Evolutionary conservation across 2,797 vertebrate genomes (phyloP).

Genomic region (Ispidina picta): DNA sequence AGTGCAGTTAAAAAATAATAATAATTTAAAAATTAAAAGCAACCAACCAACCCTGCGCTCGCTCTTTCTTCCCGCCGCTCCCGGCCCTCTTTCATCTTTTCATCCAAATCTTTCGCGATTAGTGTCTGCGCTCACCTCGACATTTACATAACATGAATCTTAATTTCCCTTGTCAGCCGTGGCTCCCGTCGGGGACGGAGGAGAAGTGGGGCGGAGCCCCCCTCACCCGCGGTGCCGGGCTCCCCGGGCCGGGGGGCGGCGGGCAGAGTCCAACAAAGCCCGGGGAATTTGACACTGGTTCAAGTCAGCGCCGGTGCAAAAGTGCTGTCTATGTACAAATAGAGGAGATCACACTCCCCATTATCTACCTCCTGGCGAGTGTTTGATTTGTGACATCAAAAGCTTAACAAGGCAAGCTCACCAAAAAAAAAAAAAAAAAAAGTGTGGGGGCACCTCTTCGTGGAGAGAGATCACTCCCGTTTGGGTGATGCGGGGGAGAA

Average conservation of each 20-base stretch:
- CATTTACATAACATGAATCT: neutral
- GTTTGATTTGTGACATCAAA: conserved; percentile 66
- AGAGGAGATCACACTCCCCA: conserved; percentile 62
- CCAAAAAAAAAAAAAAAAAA: too few relatives aligned
- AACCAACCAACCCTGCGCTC: neutral
- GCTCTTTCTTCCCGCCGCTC: neutral
- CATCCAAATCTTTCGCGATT: neutral
- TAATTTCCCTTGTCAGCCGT: neutral
- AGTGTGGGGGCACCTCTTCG: neutral
- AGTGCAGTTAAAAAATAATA: neutral
- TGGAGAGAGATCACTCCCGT: neutral
- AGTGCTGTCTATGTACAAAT: conserved; percentile 43
- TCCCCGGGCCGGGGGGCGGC: neutral
- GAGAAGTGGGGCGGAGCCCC: neutral
- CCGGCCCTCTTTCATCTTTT: neutral
- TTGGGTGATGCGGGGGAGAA: neutral
- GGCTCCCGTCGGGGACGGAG: neutral
- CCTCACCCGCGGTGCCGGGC: neutral
- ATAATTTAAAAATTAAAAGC: neutral
- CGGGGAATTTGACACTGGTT: neutral
- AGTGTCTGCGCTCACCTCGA: conserved; percentile 16
- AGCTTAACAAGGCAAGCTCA: conserved; percentile 38
- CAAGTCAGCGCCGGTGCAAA: conserved; percentile 8
- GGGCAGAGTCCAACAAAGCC: neutral
- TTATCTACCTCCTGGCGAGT: conserved; percentile 54